Conservation (phyloP, 2,888 invertebrate genomes). For the Alentia gelatinosa region DNA sequence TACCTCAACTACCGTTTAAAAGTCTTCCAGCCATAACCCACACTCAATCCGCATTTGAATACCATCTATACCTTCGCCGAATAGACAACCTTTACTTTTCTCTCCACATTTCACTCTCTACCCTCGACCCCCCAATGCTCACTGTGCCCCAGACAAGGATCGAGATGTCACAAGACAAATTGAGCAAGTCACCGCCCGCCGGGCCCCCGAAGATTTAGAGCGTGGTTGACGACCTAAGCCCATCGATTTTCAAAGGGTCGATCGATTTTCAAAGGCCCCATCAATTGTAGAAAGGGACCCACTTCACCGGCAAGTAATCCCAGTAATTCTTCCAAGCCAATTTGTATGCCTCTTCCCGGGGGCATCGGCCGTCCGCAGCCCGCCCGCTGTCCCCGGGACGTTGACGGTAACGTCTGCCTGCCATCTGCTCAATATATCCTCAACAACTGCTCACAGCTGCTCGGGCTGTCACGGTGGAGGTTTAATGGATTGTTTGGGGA, state of each 20-base stretch:
- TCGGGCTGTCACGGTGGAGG: background rate
- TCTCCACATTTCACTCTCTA: too few relatives aligned
- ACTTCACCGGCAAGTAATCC: background rate
- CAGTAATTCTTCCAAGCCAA: background rate
- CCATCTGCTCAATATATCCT: background rate
- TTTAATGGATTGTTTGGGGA: background rate
- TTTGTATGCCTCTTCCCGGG: background rate
- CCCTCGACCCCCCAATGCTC: background rate
- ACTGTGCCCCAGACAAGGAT: slow-evolving; percentile 21
- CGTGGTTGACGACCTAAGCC: background rate
- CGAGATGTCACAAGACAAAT: slow-evolving; percentile 8
- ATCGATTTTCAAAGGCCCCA: slow-evolving; percentile 6
- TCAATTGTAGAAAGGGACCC: background rate
- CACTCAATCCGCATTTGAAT: too few relatives aligned
- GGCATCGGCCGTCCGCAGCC: background rate
- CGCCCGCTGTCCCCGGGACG: background rate
- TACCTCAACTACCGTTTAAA: too few relatives aligned
- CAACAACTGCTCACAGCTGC: too few relatives aligned
- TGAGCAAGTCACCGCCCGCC: background rate
- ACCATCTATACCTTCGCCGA: too few relatives aligned
- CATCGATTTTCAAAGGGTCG: background rate
- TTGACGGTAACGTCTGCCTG: background rate
- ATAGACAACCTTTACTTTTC: too few relatives aligned
- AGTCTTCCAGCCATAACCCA: too few relatives aligned
- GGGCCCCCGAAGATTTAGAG: background rate